Evolutionary conservation across 2,888 invertebrate species (phyloP).

Genomic region (Carcina quercana): DNA sequence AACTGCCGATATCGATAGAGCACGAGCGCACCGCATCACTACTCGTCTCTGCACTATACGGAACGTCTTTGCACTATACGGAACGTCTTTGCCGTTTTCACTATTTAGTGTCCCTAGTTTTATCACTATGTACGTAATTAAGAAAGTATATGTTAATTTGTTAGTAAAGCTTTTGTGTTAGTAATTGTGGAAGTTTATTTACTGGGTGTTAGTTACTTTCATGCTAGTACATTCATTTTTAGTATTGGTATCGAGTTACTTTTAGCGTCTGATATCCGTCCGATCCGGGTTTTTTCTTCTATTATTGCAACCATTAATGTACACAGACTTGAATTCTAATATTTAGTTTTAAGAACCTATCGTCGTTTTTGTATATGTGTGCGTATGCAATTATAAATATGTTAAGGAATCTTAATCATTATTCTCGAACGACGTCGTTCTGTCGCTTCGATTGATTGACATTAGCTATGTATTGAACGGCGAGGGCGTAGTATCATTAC

Average conservation of each 20-base stretch:
- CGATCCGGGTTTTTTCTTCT: too few species aligned
- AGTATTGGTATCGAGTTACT: too few species aligned
- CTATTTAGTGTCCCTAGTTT: constrained; percentile 34
- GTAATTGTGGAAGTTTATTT: constrained; percentile 13
- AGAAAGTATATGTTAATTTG: constrained; percentile 20
- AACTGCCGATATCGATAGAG: constrained; percentile 50
- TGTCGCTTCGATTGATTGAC: constrained; percentile 34
- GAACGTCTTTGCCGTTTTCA: constrained; percentile 52
- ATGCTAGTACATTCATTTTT: too few species aligned
- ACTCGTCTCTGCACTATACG: constrained; percentile 47
- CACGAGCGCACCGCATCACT: constrained; percentile 45
- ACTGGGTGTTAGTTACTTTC: too few species aligned
- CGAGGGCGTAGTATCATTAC: constrained; percentile 21
- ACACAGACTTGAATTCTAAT: too few species aligned
- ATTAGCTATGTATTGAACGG: constrained; percentile 25
- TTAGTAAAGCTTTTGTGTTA: constrained; percentile 1
- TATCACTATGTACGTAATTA: constrained; percentile 8
- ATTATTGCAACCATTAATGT: too few species aligned
- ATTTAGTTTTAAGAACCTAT: too few species aligned
- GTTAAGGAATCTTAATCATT: constrained; percentile 26
- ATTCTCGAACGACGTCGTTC: constrained; percentile 25
- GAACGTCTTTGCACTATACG: constrained; percentile 49
- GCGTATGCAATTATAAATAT: too few species aligned
- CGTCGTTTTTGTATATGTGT: too few species aligned
- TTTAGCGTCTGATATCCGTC: too few species aligned